Evolutionary conservation across 2,797 vertebrate species (phyloP).

Genomic region (Spatula versicolor): DNA sequence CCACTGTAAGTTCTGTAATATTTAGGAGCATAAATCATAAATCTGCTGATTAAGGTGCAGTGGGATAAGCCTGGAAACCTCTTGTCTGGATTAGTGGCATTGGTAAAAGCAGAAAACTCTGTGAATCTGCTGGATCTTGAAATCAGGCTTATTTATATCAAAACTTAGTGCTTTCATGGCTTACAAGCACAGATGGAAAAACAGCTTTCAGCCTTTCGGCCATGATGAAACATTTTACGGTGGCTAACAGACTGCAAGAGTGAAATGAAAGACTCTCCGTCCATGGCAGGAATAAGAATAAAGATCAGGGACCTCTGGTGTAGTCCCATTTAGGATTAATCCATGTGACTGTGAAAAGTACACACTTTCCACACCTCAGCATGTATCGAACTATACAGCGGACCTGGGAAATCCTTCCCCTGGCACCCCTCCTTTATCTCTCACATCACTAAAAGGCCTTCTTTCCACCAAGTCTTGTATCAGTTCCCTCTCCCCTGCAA

Average conservation of each 20-base stretch:
- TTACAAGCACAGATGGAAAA: not conserved
- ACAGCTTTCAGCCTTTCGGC: not conserved
- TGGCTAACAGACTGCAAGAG: not conserved
- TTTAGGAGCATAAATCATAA: not conserved
- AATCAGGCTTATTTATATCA: not conserved
- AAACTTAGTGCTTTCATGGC: not conserved
- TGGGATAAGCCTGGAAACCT: not conserved
- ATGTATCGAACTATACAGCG: accelerated
- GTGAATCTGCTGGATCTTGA: not conserved
- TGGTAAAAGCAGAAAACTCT: not conserved
- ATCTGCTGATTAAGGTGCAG: not conserved
- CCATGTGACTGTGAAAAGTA: not conserved
- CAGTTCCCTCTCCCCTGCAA: not conserved
- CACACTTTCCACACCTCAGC: not conserved
- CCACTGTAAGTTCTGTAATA: not conserved
- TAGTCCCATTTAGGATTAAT: not conserved
- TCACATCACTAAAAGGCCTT: not conserved
- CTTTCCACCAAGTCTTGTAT: not conserved
- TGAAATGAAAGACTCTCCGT: not conserved
- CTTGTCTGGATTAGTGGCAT: not conserved
- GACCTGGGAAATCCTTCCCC: not conserved
- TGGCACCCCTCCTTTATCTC: not conserved
- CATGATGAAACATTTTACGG: not conserved
- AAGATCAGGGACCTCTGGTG: not conserved
- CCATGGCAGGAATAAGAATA: not conserved